These are phyloP conservation scores for Lepidothrix coronata DNA, from an alignment of 2,113 vertebrate genomes.

Conservation along the genomic window DNA sequence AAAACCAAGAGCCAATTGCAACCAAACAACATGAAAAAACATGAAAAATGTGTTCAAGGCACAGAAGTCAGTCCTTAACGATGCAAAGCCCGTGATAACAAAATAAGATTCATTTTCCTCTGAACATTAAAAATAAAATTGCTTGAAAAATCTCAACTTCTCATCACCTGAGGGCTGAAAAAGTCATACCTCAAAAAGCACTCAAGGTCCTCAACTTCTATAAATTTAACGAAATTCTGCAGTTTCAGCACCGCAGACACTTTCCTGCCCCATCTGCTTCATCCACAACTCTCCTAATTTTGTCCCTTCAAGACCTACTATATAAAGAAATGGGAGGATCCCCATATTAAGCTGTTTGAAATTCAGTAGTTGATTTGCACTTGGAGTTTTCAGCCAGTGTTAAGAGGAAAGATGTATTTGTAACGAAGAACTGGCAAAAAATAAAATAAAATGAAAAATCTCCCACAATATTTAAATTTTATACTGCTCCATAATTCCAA, in stretches of 20 bases:
- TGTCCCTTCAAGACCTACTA: neutral
- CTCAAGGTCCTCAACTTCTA: neutral
- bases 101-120: neutral
- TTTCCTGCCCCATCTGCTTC: neutral
- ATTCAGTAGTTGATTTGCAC: neutral
- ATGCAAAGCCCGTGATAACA: neutral
- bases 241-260: neutral
- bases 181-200: neutral
- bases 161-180: neutral
- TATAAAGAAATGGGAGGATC: neutral
- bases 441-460: neutral
- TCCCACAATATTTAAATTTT: neutral
- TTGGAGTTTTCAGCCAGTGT: neutral
- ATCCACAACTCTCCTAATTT: neutral
- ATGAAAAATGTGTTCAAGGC: neutral
- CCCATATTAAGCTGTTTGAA: neutral
- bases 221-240: neutral
- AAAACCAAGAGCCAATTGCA: neutral
- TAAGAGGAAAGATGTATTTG: neutral
- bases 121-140: neutral
- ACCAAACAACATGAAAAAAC: neutral
- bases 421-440: neutral
- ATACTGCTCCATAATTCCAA: neutral
- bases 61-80: neutral
- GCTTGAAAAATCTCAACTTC: neutral